Evolutionary conservation across 2,888 invertebrate species (phyloP).

Genomic region (Chloroclystis v-ata): DNA sequence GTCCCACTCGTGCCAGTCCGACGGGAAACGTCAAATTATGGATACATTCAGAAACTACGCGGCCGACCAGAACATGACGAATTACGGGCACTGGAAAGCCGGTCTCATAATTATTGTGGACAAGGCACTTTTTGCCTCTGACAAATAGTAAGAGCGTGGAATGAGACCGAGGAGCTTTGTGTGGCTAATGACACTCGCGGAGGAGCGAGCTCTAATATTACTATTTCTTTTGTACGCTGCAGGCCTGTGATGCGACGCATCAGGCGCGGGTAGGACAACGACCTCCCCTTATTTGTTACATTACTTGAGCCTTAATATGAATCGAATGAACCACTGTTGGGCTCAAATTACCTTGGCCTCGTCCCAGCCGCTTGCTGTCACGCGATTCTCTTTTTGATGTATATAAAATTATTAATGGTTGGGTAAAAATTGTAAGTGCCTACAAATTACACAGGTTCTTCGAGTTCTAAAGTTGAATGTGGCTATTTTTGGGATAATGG

Average conservation of each 20-base stretch:
- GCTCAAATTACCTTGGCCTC: slow-evolving; percentile 65
- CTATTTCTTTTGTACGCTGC: slow-evolving; percentile 74
- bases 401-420: slow-evolving; percentile 58
- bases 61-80: slow-evolving; percentile 77
- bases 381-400: slow-evolving; percentile 62
- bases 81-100: slow-evolving; percentile 72
- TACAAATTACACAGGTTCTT: slow-evolving; percentile 30
- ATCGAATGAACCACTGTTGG: slow-evolving; percentile 67
- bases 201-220: slow-evolving; percentile 70
- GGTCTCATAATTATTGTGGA: slow-evolving; percentile 77
- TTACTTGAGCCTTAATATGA: slow-evolving; percentile 71
- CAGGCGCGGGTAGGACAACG: slow-evolving; percentile 59
- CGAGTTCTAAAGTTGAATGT: slow-evolving; percentile 17
- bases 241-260: slow-evolving; percentile 58
- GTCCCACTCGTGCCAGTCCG: slow-evolving; percentile 49
- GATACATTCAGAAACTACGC: slow-evolving; percentile 68
- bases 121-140: slow-evolving; percentile 75
- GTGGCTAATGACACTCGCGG: slow-evolving; percentile 71
- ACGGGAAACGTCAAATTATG: slow-evolving; percentile 75
- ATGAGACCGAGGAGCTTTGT: slow-evolving; percentile 70
- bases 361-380: slow-evolving; percentile 52
- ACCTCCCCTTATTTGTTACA: slow-evolving; percentile 73
- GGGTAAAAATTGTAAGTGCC: slow-evolving; percentile 32
- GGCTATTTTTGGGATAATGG: slow-evolving; percentile 25
- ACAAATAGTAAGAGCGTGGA: slow-evolving; percentile 75